These are phyloP conservation scores for Amphimallon solstitiale DNA, from an alignment of 2,888 invertebrate genomes.

Conservation along the genomic window DNA sequence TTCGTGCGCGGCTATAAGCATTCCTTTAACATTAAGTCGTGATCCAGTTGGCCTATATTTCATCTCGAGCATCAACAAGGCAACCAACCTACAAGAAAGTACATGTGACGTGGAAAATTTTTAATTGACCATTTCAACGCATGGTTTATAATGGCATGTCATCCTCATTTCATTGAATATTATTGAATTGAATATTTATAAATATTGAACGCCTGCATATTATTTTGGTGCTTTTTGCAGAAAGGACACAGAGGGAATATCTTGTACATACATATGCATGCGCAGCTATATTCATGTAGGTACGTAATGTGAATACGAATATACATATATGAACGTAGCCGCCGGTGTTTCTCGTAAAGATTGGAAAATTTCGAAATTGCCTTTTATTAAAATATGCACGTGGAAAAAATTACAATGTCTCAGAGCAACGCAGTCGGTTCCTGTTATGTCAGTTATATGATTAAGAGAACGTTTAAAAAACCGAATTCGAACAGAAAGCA, in stretches of 20 bases:
- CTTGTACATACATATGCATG: background rate
- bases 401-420: constrained; percentile 38
- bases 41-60: constrained; percentile 28
- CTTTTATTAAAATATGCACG: constrained; percentile 41
- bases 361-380: constrained; percentile 40
- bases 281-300: background rate
- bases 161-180: constrained; percentile 26
- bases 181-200: constrained; percentile 37
- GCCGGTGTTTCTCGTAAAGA: constrained; percentile 31
- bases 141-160: constrained; percentile 20
- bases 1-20: background rate
- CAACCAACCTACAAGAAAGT: constrained; percentile 6
- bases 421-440: constrained; percentile 26
- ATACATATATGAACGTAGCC: constrained; percentile 35
- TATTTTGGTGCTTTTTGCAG: background rate
- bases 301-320: constrained; percentile 15
- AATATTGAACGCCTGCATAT: constrained; percentile 19
- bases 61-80: constrained; percentile 10
- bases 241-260: no score
- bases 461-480: constrained; percentile 13
- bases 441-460: constrained; percentile 25
- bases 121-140: constrained; percentile 34
- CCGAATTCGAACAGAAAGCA: background rate
- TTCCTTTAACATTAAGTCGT: background rate
- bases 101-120: constrained; percentile 30